Evolutionary conservation across 2,797 vertebrate genomes (phyloP).

Genomic region (Decapterus maruadsi): DNA sequence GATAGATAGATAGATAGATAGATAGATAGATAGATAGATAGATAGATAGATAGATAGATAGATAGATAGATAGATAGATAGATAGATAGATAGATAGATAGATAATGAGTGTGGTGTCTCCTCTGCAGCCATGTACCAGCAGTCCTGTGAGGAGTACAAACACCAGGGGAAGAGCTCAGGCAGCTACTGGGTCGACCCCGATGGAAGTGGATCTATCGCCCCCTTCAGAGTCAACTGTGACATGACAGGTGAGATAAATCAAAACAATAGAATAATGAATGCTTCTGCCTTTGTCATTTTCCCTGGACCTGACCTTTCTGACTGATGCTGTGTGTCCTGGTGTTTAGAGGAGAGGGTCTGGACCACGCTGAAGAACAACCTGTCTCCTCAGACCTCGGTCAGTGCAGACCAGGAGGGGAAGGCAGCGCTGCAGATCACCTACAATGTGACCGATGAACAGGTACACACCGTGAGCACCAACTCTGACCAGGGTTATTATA

Average conservation of each 20-base stretch:
- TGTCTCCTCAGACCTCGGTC: slow-evolving; percentile 89
- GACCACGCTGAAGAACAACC: slow-evolving; percentile 92
- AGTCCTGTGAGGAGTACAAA: slow-evolving; percentile 97
- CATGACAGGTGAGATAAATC: slow-evolving; percentile 90
- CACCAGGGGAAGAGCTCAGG: slow-evolving; percentile 93
- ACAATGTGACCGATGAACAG: slow-evolving; percentile 89
- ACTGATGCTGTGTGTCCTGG: slow-evolving; percentile 1
- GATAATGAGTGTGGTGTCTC: slow-evolving; percentile 8
- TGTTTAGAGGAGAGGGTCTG: slow-evolving; percentile 92
- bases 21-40: too few relatives aligned
- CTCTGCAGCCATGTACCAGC: slow-evolving; percentile 90
- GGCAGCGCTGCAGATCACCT: slow-evolving; percentile 88
- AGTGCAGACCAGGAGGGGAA: slow-evolving; percentile 82
- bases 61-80: too few relatives aligned
- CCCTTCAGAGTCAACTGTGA: slow-evolving; percentile 95
- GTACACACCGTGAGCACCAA: slow-evolving; percentile 45
- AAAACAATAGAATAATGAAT: too few relatives aligned
- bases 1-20: too few relatives aligned
- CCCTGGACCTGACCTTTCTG: too few relatives aligned
- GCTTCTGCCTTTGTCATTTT: too few relatives aligned
- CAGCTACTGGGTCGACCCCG: slow-evolving; percentile 96
- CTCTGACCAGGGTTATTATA: background rate
- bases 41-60: too few relatives aligned
- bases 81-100: too few relatives aligned
- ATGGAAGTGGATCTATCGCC: slow-evolving; percentile 92